These are phyloP conservation scores for Petrolisthes manimaculis DNA, from an alignment of 2,888 invertebrate species.

Conservation along the genomic window DNA sequence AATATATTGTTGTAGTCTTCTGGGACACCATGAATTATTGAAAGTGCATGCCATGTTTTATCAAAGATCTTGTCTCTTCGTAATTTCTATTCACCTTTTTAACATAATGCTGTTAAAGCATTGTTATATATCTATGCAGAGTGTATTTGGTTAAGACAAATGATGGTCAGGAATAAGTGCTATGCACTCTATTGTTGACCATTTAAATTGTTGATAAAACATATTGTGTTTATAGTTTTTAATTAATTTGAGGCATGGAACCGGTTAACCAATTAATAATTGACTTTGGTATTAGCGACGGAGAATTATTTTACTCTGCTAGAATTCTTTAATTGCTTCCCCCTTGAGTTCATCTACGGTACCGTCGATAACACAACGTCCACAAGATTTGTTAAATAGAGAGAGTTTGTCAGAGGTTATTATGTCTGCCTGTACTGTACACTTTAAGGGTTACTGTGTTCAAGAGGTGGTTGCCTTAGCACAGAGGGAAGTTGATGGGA, in stretches of 20 bases:
- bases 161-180: slow-evolving; percentile 21
- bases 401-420: slow-evolving; percentile 40
- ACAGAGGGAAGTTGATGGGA: slow-evolving; percentile 53
- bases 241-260: slow-evolving; percentile 13
- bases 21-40: slow-evolving; percentile 47
- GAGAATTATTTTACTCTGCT: slow-evolving; percentile 18
- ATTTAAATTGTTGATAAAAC: slow-evolving; percentile 1
- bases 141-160: slow-evolving; percentile 29
- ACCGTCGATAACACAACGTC: slow-evolving; percentile 62
- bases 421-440: slow-evolving; percentile 51
- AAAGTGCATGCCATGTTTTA: slow-evolving; percentile 48
- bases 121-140: slow-evolving; percentile 29
- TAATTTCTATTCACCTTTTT: slow-evolving; percentile 37
- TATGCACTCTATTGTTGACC: slow-evolving; percentile 5
- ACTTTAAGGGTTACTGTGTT: slow-evolving; percentile 45
- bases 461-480: slow-evolving; percentile 63
- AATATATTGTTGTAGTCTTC: slow-evolving; percentile 50
- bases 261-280: slow-evolving; percentile 5
- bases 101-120: slow-evolving; percentile 12
- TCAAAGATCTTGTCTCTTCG: slow-evolving; percentile 3
- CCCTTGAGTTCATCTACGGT: slow-evolving; percentile 27
- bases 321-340: slow-evolving; percentile 11
- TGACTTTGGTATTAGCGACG: slow-evolving; percentile 30
- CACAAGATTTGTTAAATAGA: slow-evolving; percentile 51
- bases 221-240: slow-evolving; percentile 17